These are phyloP conservation scores for Drosophila testacea DNA, from an alignment of 2,888 invertebrate genomes.

Conservation along the genomic window DNA sequence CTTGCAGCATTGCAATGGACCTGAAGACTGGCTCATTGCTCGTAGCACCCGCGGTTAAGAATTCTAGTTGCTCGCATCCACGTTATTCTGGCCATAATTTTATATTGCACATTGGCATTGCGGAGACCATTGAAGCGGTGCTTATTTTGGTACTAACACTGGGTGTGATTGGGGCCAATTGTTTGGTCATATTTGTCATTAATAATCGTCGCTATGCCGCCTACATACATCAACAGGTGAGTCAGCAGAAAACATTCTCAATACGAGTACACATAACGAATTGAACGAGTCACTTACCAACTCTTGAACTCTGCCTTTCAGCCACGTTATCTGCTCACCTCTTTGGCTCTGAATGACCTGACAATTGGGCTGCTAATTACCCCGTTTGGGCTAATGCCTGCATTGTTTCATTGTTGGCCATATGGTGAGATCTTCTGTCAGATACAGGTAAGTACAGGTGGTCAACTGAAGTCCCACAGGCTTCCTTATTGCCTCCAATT, in stretches of 20 bases:
- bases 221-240: constrained; percentile 95
- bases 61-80: constrained; percentile 93
- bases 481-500: constrained; percentile 30
- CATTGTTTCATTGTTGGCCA: constrained; percentile 95
- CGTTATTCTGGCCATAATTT: constrained; percentile 88
- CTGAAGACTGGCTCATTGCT: constrained; percentile 88
- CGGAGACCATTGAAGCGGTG: constrained; percentile 91
- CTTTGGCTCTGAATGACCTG: constrained; percentile 94
- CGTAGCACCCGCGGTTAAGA: constrained; percentile 92
- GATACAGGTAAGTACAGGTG: constrained; percentile 90
- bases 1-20: constrained; percentile 85
- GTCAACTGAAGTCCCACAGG: not conserved
- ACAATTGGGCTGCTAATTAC: constrained; percentile 94
- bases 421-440: constrained; percentile 96
- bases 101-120: constrained; percentile 88
- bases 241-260: constrained; percentile 37
- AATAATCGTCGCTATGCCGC: constrained; percentile 93
- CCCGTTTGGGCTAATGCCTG: constrained; percentile 93
- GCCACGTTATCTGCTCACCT: constrained; percentile 95
- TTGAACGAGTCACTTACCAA: constrained; percentile 9
- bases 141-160: constrained; percentile 91
- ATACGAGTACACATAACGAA: not conserved
- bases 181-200: constrained; percentile 92
- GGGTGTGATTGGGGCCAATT: constrained; percentile 92
- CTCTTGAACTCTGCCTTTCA: constrained; percentile 83